Base-by-base conservation (phyloP, 1,140 invertebrate genomes). In the Lordiphosa mommai region DNA sequence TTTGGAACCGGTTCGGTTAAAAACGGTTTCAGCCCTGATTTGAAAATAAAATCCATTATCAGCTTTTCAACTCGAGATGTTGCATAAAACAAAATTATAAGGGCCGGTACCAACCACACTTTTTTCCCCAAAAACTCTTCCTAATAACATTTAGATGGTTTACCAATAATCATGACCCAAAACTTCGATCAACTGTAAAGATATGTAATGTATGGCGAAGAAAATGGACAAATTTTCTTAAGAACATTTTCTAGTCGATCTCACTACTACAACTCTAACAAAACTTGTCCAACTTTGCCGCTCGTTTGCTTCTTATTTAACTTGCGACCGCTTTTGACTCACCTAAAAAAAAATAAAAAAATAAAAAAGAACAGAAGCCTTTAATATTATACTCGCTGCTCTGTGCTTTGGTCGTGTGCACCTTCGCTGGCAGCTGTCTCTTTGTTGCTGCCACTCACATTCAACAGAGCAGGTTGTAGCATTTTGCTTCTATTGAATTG, bases 401-500 rank as follows among this genome's bases (percentile, higher is more conserved):
- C 20, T 56, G 38, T 55, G 5, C 4, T 32, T 14, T 6, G 5
- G 23, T 20, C 34, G 41, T n/a, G 32, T 57, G 58, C 65, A 80
- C 64, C 69, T 80, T 40, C 37, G 16, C 41, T 69, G 61, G 59
- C 72, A 71, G 60, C 61, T 74, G 61, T 73, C 41, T 65, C 65
- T 60, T 61, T 80, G 70, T 52, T 61, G 72, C 20, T 64, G 30
- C 59, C 43, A 36, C 47, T 82, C 55, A 61, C 74, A 82, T 82
- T 76, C 74, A 74, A 82, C 76, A 80, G 74, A n/a, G n/a, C n/a
- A 43, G 56, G 41, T 53, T 64, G 10, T 61, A 55, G 52, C 30
- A n/a, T n/a, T n/a, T n/a, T n/a, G n/a, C 61, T 61, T 61, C 67
- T 66, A 84, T 82, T 76, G 77, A 82, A 74, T 72, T 40, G 61